Evolutionary conservation across 2,888 invertebrate genomes (phyloP).

Genomic region (Thyatira batis): DNA sequence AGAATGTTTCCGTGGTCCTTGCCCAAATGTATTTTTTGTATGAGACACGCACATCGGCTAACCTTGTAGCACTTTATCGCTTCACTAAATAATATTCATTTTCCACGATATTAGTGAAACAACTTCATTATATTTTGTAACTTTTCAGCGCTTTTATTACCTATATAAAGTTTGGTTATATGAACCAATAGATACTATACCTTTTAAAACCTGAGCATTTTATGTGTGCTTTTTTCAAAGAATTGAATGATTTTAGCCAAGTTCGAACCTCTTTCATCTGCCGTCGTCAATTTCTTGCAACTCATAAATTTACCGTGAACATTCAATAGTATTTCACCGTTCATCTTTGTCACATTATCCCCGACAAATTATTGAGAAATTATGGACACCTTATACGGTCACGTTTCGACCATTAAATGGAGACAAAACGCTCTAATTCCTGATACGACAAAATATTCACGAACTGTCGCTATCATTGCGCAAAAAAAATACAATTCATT

Average conservation of each 20-base stretch:
- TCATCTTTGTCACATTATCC: slow-evolving; percentile 71
- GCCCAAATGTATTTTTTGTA: slow-evolving; percentile 1
- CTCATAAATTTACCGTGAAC: slow-evolving; percentile 63
- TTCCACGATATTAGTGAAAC: not conserved
- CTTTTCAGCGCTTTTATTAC: not conserved
- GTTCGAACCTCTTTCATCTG: slow-evolving; percentile 32
- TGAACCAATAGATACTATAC: not conserved
- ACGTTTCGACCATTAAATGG: slow-evolving; percentile 78
- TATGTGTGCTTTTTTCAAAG: slow-evolving; percentile 5
- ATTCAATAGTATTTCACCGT: slow-evolving; percentile 57
- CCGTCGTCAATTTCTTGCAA: slow-evolving; percentile 39
- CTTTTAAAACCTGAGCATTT: slow-evolving; percentile 2
- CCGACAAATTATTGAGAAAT: slow-evolving; percentile 73
- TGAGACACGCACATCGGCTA: not conserved
- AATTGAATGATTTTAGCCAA: slow-evolving; percentile 35
- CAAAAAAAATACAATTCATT: slow-evolving; percentile 62
- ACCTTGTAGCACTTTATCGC: not conserved
- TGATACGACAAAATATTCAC: slow-evolving; percentile 74
- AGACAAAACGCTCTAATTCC: slow-evolving; percentile 80
- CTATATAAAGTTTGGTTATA: too few relatives aligned
- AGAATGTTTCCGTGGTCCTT: slow-evolving; percentile 28
- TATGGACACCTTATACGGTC: slow-evolving; percentile 69
- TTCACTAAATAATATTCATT: not conserved
- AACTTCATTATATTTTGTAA: not conserved
- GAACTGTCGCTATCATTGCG: slow-evolving; percentile 77